A percentile compares a stretch with the other conserved stretches of the same genome.
phyloP scores from a whole-genome alignment of 2,797 vertebrate genomes.

The Acrocephalus scirpaceus region DNA sequence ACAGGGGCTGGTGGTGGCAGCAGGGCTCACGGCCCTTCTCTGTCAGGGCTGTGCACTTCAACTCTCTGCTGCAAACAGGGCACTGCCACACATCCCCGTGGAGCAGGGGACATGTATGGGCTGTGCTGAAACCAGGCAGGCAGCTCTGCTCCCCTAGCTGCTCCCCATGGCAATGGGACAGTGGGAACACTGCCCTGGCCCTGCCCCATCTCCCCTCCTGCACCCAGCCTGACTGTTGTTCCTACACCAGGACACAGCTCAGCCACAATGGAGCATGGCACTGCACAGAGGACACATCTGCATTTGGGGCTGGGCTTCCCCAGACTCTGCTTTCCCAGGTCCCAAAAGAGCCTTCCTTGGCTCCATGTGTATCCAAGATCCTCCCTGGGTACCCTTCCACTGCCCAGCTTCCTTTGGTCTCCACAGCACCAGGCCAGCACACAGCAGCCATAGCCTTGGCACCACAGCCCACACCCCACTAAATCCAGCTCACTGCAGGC shows the following conservation, averaged over 20 bases:
- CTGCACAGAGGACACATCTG: neutral
- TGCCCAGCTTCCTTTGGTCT: neutral
- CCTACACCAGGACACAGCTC: neutral
- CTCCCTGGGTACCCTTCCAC: neutral
- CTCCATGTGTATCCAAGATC: neutral
- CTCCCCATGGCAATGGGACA: neutral
- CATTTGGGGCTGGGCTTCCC: rapidly evolving
- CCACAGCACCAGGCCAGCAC: neutral
- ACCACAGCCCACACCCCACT: neutral
- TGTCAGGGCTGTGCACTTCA: neutral
- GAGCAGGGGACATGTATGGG: neutral
- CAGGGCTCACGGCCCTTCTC: rapidly evolving
- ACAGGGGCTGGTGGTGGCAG: neutral
- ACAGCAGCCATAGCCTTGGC: neutral
- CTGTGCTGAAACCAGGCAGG: neutral
- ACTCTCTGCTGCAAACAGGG: neutral
- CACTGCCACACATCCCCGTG: rapidly evolving
- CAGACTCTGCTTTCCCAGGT: neutral
- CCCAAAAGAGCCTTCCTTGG: neutral
- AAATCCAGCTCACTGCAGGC: neutral
- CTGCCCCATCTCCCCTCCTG: neutral
- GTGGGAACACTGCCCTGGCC: neutral
- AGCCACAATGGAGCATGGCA: neutral
- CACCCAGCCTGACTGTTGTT: neutral
- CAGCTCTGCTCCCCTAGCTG: neutral